Evolutionary conservation across 2,113 vertebrate species (phyloP), one percentile per base, ranked within the genome.

Genomic region (Agapornis roseicollis): DNA sequence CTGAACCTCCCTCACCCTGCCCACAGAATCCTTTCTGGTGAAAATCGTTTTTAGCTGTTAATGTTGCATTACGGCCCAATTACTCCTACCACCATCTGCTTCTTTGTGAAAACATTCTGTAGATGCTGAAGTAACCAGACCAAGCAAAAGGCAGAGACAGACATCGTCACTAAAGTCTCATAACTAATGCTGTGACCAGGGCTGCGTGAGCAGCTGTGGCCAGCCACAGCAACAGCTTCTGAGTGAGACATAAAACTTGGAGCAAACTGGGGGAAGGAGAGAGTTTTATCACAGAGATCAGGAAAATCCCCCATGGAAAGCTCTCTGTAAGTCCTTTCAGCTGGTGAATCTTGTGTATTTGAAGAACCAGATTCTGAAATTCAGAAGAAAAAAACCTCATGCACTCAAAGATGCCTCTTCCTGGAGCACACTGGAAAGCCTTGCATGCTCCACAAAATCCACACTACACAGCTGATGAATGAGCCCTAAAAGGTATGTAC

Each of bases 81-180:
- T 93, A 93, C 95, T 97, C 96, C 88, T 95, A 97, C 88, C 71
- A 83, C 93, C 97, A 97, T 96, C 97, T 97, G 94, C 91, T 94
- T 86, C 95, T 95, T 92, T 95, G 89, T 95, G 96, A 95, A 97
- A 97, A 97, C 96, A 97, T 95, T 96, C 96, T 95, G 94, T 88
- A 84, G 96, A 96, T 95, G 84, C 83, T 88, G 86, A 93, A 84
- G 93, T 93, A 93, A 96, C 85, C 80, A 95, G 94, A 96, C 83
- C 92, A 95, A 96, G 96, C 94, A 95, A 93, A 95, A 91, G 87
- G 68, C 94, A 68, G 90, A 85, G 91, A 81, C 81, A 96, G 94
- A 79, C 80, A 79, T 60, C 58, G 23, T 93, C 71, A 86, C 31
- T 44, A 31, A 88, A 90, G 89, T 85, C 80, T 96, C 88, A 53